These are phyloP conservation scores for Ctenodactylus gundi DNA, from an alignment of 2,113 vertebrate species.

Conservation along the genomic window DNA sequence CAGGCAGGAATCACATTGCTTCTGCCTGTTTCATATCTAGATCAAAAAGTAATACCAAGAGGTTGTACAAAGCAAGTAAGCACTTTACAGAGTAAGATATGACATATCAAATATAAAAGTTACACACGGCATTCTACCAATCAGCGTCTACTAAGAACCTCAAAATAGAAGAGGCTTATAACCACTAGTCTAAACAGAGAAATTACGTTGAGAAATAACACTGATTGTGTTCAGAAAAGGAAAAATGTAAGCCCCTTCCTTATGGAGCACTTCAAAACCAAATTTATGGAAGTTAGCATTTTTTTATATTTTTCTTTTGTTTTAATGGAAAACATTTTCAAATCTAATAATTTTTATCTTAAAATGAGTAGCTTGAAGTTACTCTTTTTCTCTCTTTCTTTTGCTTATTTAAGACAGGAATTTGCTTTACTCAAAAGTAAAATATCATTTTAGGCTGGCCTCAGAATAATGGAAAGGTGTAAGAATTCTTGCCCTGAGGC, in stretches of 20 bases:
- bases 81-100: conserved; percentile 54
- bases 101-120: conserved; percentile 43
- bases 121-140: conserved; percentile 36
- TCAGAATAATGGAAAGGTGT: too few species aligned
- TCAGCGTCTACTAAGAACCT: conserved; percentile 57
- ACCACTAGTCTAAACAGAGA: conserved; percentile 53
- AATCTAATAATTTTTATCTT: background rate
- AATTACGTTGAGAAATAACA: conserved; percentile 10
- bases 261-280: background rate
- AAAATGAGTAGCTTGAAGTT: background rate
- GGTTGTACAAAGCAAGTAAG: conserved; percentile 55
- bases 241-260: background rate
- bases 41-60: conserved; percentile 57
- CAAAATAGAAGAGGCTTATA: conserved; percentile 64
- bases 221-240: conserved; percentile 31
- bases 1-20: conserved; percentile 67
- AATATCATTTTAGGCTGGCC: background rate
- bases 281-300: background rate
- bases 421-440: background rate
- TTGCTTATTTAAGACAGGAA: too few species aligned
- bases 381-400: background rate
- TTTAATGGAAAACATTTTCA: background rate
- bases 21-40: conserved; percentile 80
- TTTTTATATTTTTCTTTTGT: background rate
- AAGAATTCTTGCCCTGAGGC: too few species aligned